Percentiles rank a stretch among this genome's conserved stretches.
phyloP scores from a whole-genome alignment of 1,140 invertebrate species.

The Centruroides vittatus region DNA sequence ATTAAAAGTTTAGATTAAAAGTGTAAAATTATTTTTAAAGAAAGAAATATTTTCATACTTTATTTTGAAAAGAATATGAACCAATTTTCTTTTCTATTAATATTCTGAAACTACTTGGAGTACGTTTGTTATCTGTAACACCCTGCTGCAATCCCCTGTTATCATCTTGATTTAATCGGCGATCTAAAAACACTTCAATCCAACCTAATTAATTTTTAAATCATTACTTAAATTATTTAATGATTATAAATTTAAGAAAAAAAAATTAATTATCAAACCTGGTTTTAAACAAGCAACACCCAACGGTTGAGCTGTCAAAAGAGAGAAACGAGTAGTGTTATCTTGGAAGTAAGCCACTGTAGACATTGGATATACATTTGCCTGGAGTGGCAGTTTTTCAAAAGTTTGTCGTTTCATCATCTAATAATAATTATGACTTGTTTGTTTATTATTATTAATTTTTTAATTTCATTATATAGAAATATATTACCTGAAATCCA shows the following conservation, averaged over 20 bases:
- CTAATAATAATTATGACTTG: no score
- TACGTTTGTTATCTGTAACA: conserved; percentile 66
- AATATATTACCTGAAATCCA: conserved; percentile 36
- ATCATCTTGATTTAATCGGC: conserved; percentile 85
- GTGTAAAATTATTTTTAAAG: no score
- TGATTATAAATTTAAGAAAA: conserved; percentile 42
- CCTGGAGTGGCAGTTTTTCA: conserved; percentile 79
- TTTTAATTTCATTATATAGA: no score
- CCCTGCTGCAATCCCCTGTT: conserved; percentile 83
- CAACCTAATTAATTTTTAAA: conserved; percentile 27
- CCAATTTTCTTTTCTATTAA: no score
- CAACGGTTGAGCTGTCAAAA: conserved; percentile 75
- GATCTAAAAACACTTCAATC: conserved; percentile 70
- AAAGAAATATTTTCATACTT: no score
- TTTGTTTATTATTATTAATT: no score
- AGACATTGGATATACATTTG: conserved; percentile 90
- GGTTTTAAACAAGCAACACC: conserved; percentile 58
- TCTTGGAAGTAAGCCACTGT: conserved; percentile 78
- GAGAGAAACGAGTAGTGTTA: conserved; percentile 45
- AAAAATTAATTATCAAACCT: conserved; percentile 16
- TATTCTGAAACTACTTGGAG: conserved; percentile 39
- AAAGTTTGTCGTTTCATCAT: no score
- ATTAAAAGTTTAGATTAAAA: no score
- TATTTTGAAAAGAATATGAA: no score
- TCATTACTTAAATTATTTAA: conserved; percentile 25